Conservation (phyloP, 92 coral and sea anemone species). For the Plumapathes pennacea region DNA sequence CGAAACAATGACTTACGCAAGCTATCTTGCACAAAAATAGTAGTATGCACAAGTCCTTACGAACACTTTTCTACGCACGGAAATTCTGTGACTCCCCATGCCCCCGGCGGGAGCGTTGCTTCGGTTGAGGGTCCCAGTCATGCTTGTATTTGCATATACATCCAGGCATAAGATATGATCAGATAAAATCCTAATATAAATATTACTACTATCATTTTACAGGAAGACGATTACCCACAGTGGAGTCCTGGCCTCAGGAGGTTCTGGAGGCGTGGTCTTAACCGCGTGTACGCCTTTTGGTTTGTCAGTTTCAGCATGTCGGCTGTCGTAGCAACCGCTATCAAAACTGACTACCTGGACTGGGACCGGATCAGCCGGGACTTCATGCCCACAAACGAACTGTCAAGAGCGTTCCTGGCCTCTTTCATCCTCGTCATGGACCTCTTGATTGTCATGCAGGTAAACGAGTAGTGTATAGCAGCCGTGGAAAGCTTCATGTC, state of each 20-base stretch:
- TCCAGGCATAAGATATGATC: background rate
- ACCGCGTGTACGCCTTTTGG: constrained; percentile 87
- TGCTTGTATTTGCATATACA: no score
- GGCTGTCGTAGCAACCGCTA: constrained; percentile 69
- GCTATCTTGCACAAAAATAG: no score
- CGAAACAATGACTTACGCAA: no score
- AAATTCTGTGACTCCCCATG: no score
- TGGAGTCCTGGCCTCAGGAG: constrained; percentile 66
- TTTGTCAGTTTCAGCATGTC: constrained; percentile 54
- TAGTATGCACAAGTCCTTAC: no score
- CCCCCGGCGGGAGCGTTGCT: no score
- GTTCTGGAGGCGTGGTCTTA: constrained; percentile 75
- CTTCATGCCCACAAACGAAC: constrained; percentile 80
- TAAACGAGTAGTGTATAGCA: no score
- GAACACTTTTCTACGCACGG: no score
- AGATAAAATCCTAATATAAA: no score
- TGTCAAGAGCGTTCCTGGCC: constrained; percentile 76
- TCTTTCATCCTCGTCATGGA: constrained; percentile 88
- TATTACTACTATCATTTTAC: background rate
- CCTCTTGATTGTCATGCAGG: constrained; percentile 84
- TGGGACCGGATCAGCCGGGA: constrained; percentile 83
- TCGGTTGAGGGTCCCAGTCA: no score
- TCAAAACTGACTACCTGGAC: constrained; percentile 65
- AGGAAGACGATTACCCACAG: constrained; percentile 79
- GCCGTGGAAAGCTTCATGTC: no score